Base-by-base conservation (phyloP, 2,888 invertebrate species). In the Eurytoma californica region DNA sequence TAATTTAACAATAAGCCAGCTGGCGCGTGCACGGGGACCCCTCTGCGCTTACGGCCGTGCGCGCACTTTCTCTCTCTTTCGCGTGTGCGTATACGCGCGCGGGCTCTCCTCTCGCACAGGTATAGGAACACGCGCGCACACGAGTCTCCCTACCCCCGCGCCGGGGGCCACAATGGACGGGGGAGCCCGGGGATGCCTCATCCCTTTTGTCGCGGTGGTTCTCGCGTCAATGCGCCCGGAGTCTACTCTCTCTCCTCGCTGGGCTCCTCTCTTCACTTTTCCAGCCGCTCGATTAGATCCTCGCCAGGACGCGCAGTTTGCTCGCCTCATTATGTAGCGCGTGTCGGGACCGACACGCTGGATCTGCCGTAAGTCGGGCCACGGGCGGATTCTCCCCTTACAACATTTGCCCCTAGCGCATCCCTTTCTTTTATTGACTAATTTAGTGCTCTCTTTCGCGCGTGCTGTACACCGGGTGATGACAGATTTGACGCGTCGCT, bases 1-100 rank as follows among this genome's bases (percentile, higher is more conserved):
- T 88, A 89, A 90, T 89, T 88, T 88, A 88, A 90, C 90, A 90
- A 90, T 90, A 87, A 89, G 89, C 89, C 90, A 90, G 90, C 90
- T 90, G 90, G 90, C 90, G 90, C 90, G 90, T 90, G 90, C 89
- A 89, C 84, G 83, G 18, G 79, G 68, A 65, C 5, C 39, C 39
- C 39, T 9, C 9, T 18, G 30, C 67, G 3, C 76, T 28, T 14
- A n/a, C n/a, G 13, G 16, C 14, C 60, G 14, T 12, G 9, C 39
- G 9, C 24, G 24, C 60, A 3, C 14, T 53, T 4, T 39, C 16
- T n/a, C 53, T 53, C 53, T n/a, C 53, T 9, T 39, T 39, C 13
- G 24, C 20, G 20, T 58, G 5, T 58, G 5, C 68, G 28, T 5
- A n/a, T 53, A 53, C 5, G n/a, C 28, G 14, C 14, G 9, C 39